Evolutionary conservation across 1,140 invertebrate species (phyloP).

Genomic region (Branchinecta lynchi): DNA sequence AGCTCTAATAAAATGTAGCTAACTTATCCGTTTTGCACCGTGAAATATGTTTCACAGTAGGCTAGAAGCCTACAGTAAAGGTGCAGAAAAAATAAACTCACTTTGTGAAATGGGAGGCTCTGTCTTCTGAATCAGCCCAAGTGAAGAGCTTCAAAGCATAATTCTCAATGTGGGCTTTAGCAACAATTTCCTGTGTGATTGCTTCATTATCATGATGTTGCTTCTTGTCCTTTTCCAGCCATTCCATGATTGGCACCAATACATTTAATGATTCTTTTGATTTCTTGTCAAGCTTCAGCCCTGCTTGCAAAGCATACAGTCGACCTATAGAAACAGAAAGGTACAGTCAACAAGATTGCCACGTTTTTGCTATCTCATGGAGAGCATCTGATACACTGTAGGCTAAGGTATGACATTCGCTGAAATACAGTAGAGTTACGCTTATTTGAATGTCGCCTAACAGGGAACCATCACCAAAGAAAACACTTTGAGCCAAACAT

Average conservation of each 20-base stretch:
- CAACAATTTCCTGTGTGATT: constrained; percentile 77
- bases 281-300: constrained; percentile 48
- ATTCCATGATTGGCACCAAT: constrained; percentile 65
- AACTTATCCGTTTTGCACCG: no score
- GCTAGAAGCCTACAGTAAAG: no score
- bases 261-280: constrained; percentile 52
- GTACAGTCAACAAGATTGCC: constrained; percentile 23
- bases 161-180: constrained; percentile 90
- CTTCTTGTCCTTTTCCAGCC: constrained; percentile 70
- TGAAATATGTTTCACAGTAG: no score
- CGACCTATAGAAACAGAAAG: constrained; percentile 38
- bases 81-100: constrained; percentile 32
- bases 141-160: constrained; percentile 85
- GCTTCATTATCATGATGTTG: constrained; percentile 52
- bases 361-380: no score
- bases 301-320: constrained; percentile 52
- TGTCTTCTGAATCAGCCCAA: constrained; percentile 84
- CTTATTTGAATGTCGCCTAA: no score
- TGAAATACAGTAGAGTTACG: no score
- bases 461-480: no score
- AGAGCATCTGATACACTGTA: no score
- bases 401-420: no score
- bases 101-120: constrained; percentile 73
- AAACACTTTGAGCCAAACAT: no score
- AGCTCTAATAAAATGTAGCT: no score